Conservation (phyloP, 2,888 invertebrate genomes). For the Pilophorus perplexus region DNA sequence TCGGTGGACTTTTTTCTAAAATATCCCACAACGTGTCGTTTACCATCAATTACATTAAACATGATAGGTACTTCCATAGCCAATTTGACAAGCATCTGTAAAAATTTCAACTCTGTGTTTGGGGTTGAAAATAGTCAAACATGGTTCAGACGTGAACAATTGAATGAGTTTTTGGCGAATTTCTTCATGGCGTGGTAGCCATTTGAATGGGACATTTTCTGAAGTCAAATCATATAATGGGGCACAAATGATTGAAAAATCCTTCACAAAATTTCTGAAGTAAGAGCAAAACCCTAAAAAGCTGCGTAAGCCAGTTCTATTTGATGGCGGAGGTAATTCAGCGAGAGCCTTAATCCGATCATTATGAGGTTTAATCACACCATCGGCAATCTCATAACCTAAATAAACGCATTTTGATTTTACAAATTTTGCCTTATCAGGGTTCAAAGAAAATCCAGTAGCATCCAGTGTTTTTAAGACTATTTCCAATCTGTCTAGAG, state of each 20-base stretch:
- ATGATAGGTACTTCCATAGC: neutral
- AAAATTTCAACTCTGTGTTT: neutral
- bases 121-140: neutral
- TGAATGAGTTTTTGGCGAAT: neutral
- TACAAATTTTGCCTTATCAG: neutral
- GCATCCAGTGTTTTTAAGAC: neutral
- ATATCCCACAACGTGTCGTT: neutral
- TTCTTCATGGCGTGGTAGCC: neutral
- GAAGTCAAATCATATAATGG: neutral
- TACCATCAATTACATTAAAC: neutral
- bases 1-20: neutral
- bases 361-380: neutral
- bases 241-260: neutral
- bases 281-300: neutral
- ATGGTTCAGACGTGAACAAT: neutral
- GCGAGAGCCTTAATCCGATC: neutral
- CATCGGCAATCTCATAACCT: neutral
- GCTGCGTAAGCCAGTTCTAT: neutral
- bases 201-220: neutral
- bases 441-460: neutral
- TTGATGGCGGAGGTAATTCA: neutral
- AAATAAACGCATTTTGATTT: too few species aligned
- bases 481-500: neutral
- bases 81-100: neutral
- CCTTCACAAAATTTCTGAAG: neutral